Percentiles rank a stretch among this genome's conserved stretches.
phyloP scores from a whole-genome alignment of 2,888 invertebrate genomes.

The Entomobrya multifasciata region DNA sequence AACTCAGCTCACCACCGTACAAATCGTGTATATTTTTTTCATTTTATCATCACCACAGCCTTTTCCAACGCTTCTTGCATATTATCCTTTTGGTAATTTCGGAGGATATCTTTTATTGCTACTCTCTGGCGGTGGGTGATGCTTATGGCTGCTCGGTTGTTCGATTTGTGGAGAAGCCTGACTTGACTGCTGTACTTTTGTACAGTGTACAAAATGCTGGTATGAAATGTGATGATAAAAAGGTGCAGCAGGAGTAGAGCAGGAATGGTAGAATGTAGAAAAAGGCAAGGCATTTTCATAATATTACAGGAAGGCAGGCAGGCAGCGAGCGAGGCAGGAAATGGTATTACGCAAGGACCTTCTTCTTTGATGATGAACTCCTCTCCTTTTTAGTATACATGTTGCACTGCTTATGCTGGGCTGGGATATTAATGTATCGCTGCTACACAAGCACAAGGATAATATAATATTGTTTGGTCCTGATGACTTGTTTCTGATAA shows the following conservation, averaged over 20 bases:
- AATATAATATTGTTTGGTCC: neutral
- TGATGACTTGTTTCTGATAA: neutral
- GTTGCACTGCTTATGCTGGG: neutral
- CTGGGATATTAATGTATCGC: too few relatives aligned
- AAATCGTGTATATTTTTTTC: slow-evolving; percentile 2
- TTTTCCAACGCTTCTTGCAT: slow-evolving; percentile 53
- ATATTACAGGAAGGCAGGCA: slow-evolving; percentile 37
- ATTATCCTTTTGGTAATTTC: slow-evolving; percentile 10
- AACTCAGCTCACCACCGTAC: slow-evolving; percentile 5
- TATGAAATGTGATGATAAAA: slow-evolving; percentile 1
- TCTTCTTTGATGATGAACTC: slow-evolving; percentile 15
- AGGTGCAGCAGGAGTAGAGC: slow-evolving; percentile 43
- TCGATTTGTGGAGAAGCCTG: slow-evolving; percentile 55
- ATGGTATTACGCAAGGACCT: slow-evolving; percentile 60
- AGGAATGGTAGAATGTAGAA: neutral
- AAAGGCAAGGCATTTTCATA: slow-evolving; percentile 45
- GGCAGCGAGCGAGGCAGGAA: slow-evolving; percentile 52
- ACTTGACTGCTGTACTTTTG: slow-evolving; percentile 28
- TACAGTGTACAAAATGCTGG: neutral
- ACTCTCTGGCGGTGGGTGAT: slow-evolving; percentile 8
- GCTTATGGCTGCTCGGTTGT: slow-evolving; percentile 19
- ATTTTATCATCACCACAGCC: slow-evolving; percentile 27
- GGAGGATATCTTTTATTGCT: slow-evolving; percentile 56
- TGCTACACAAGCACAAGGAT: too few relatives aligned
- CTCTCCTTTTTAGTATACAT: neutral